phyloP scores from a whole-genome alignment of 2,113 vertebrate genomes.

The Girardinichthys multiradiatus region DNA sequence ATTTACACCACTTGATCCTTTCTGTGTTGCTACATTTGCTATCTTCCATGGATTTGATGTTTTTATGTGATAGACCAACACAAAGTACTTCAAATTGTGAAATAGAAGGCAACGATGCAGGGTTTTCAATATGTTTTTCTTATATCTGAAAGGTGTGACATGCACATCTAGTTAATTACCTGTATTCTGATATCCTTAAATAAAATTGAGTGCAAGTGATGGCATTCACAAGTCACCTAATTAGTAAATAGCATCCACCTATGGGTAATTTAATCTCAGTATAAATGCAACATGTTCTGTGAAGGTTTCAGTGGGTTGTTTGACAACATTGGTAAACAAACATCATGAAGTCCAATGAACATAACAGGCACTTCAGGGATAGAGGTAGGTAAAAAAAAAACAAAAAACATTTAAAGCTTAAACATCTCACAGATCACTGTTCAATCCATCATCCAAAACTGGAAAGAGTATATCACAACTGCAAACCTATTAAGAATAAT shows the following conservation, averaged over 20 bases:
- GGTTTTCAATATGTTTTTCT: not conserved
- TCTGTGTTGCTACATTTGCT: too few relatives aligned
- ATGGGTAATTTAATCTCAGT: not conserved
- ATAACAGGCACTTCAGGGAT: not conserved
- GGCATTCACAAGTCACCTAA: not conserved
- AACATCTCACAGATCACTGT: not conserved
- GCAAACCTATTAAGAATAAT: not conserved
- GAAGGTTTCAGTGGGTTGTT: not conserved
- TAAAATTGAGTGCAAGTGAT: too few relatives aligned
- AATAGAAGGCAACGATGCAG: not conserved
- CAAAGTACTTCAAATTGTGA: too few relatives aligned
- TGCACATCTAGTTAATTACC: not conserved
- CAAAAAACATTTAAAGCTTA: not conserved
- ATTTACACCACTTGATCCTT: not conserved
- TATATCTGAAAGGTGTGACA: not conserved
- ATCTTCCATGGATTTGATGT: not conserved
- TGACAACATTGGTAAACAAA: not conserved
- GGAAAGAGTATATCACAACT: not conserved
- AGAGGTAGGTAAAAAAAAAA: not conserved
- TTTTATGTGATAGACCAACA: not conserved
- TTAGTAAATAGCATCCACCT: not conserved
- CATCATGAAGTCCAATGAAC: not conserved
- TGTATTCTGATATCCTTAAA: not conserved
- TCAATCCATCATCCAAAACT: not conserved
- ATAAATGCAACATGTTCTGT: not conserved